Conservation (phyloP, 2,888 invertebrate species). For the Drosophila leonis region DNA sequence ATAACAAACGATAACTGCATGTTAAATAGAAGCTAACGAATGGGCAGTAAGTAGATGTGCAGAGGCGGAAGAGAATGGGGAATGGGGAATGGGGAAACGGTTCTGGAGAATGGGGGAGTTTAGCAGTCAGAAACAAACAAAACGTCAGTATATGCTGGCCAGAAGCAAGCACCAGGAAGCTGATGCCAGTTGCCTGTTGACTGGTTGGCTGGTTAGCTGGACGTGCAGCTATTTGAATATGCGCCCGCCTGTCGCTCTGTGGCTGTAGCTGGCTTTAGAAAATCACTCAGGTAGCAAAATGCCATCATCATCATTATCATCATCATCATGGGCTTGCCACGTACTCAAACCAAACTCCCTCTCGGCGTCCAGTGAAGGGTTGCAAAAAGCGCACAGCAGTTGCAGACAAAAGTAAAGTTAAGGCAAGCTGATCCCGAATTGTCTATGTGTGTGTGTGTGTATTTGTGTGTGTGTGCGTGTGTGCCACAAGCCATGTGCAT, state of each 20-base stretch:
- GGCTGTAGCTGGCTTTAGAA: conserved; percentile 74
- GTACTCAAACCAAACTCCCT: neutral
- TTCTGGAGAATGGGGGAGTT: neutral
- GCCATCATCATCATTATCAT: conserved; percentile 43
- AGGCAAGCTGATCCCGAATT: conserved; percentile 63
- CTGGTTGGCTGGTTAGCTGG: conserved; percentile 41
- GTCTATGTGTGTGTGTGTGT: conserved; percentile 25
- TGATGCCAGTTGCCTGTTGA: conserved; percentile 19
- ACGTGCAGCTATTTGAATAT: conserved; percentile 83
- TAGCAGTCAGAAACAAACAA: conserved; percentile 48
- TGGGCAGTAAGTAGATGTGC: conserved; percentile 36
- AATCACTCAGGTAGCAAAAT: conserved; percentile 83
- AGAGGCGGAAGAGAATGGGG: neutral
- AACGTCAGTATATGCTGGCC: conserved; percentile 63
- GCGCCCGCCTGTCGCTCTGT: conserved; percentile 51
- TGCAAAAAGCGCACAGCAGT: conserved; percentile 69
- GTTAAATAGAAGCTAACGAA: conserved; percentile 82
- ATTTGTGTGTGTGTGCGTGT: conserved; percentile 17
- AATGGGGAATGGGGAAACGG: neutral
- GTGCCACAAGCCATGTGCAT: conserved; percentile 46
- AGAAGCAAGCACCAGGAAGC: conserved; percentile 28
- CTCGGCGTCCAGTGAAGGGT: conserved; percentile 53
- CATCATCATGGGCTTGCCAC: conserved; percentile 1
- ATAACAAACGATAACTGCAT: conserved; percentile 85
- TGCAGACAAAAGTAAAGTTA: conserved; percentile 75